These are phyloP conservation scores for Drosophila austrosaltans DNA, from an alignment of 2,888 invertebrate genomes.

Conservation along the genomic window DNA sequence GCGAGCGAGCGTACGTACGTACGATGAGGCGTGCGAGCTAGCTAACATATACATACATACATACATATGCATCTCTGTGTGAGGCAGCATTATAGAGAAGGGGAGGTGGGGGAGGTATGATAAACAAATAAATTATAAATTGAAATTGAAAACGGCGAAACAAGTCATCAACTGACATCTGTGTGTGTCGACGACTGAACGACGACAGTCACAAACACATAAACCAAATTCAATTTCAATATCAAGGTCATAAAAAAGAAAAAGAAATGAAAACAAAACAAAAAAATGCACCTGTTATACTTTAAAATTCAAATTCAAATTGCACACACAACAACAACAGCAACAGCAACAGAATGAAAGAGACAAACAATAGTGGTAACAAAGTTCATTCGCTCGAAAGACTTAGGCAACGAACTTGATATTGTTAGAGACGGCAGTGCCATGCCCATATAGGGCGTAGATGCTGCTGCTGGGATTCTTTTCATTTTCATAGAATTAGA, in stretches of 20 bases:
- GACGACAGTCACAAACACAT: constrained; percentile 13
- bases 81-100: constrained; percentile 32
- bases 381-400: constrained; percentile 52
- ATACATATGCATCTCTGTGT: neutral
- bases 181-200: constrained; percentile 22
- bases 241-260: constrained; percentile 78
- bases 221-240: constrained; percentile 78
- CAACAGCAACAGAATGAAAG: no score
- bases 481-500: constrained; percentile 74
- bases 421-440: constrained; percentile 43
- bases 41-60: constrained; percentile 15
- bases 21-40: constrained; percentile 46
- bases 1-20: neutral
- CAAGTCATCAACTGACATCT: constrained; percentile 60
- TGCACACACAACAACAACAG: neutral
- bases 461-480: constrained; percentile 24
- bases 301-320: constrained; percentile 3
- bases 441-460: neutral
- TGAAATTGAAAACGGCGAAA: constrained; percentile 37
- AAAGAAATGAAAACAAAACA: no score
- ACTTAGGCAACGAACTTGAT: constrained; percentile 76
- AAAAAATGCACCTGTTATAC: constrained; percentile 47
- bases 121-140: constrained; percentile 61
- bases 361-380: neutral
- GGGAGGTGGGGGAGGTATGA: constrained; percentile 35